phyloP scores from a whole-genome alignment of 2,113 vertebrate genomes.

The Gallinago undulata region DNA sequence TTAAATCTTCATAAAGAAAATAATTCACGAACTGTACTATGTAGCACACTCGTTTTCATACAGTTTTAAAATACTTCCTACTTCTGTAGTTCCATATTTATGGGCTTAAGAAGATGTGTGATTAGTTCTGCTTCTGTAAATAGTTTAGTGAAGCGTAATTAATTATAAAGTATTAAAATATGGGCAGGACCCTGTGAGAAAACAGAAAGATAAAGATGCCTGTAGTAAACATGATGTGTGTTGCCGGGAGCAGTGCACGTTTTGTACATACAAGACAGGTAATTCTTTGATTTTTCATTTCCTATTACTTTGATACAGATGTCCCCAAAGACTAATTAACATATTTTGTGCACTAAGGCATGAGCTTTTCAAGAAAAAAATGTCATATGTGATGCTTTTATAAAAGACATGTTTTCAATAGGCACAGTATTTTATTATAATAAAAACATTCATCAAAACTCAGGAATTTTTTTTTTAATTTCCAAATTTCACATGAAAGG shows the following conservation, averaged over 20 bases:
- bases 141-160: constrained; percentile 46
- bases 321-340: constrained; percentile 26
- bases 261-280: constrained; percentile 12
- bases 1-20: neutral
- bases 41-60: neutral
- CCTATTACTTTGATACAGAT: constrained; percentile 26
- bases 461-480: constrained; percentile 22
- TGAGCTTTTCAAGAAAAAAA: constrained; percentile 3
- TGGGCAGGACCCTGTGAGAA: constrained; percentile 70
- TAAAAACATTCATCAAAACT: constrained; percentile 59
- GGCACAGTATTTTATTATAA: constrained; percentile 27
- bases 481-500: neutral
- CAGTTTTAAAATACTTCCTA: constrained; percentile 17
- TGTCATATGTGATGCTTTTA: neutral
- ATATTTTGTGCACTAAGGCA: neutral
- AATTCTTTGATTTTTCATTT: constrained; percentile 40
- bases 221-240: constrained; percentile 40
- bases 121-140: constrained; percentile 64
- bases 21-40: neutral
- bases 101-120: neutral
- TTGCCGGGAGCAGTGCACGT: constrained; percentile 61
- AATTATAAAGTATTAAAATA: constrained; percentile 48
- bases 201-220: constrained; percentile 26
- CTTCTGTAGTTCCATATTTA: neutral
- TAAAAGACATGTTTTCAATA: constrained; percentile 11